A percentile compares a stretch with the other conserved stretches of the same genome.
Evolutionary conservation across 2,113 vertebrate genomes (phyloP).

Genomic region (Mola mola): DNA sequence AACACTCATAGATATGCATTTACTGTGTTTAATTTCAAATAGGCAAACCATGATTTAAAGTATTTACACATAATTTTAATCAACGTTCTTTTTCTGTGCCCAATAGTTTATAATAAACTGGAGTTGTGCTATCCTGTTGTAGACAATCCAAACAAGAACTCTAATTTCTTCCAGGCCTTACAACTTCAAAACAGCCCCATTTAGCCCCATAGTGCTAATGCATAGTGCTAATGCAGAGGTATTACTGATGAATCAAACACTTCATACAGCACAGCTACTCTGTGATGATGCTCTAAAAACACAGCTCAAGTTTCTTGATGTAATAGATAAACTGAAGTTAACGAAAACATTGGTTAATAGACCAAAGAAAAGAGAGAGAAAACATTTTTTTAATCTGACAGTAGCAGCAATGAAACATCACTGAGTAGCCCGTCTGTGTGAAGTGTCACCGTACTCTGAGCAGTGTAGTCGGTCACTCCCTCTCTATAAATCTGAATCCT

Average conservation of each 20-base stretch:
- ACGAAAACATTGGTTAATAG: neutral
- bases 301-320: slow-evolving; percentile 25
- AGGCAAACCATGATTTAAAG: neutral
- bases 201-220: slow-evolving; percentile 28
- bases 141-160: slow-evolving; percentile 29
- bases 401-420: slow-evolving; percentile 39
- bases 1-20: neutral
- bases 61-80: no score
- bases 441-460: slow-evolving; percentile 68
- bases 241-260: slow-evolving; percentile 59
- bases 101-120: no score
- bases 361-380: slow-evolving; percentile 19
- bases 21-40: neutral
- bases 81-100: no score
- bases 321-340: neutral
- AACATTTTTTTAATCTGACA: slow-evolving; percentile 23
- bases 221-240: slow-evolving; percentile 12
- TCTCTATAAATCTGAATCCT: slow-evolving; percentile 74
- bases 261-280: slow-evolving; percentile 70
- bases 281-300: slow-evolving; percentile 41
- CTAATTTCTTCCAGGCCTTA: slow-evolving; percentile 31
- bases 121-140: slow-evolving; percentile 64
- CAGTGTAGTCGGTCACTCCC: slow-evolving; percentile 67
- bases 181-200: slow-evolving; percentile 43
- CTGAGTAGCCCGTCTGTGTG: slow-evolving; percentile 58